Evolutionary conservation across 2,888 invertebrate species (phyloP).

Genomic region (Chaetoderma sp.): DNA sequence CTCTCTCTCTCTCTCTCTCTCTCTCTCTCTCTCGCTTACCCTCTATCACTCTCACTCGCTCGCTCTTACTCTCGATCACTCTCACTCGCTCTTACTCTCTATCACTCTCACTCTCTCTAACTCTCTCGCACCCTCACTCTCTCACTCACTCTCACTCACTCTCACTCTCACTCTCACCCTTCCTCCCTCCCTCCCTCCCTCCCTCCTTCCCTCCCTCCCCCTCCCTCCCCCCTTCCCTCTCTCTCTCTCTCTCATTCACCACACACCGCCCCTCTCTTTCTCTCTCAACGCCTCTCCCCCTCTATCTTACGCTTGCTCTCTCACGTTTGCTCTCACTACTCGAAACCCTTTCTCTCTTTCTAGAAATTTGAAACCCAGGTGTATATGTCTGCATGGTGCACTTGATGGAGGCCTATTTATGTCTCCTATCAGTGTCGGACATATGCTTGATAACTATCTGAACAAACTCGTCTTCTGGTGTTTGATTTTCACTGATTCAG

Average conservation of each 20-base stretch:
- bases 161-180: no score
- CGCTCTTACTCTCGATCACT: no score
- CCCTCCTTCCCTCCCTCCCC: background rate
- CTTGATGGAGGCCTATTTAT: no score
- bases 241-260: background rate
- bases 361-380: no score
- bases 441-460: no score
- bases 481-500: no score
- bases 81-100: no score
- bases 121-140: background rate
- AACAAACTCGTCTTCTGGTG: no score
- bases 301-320: background rate
- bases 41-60: constrained; percentile 1
- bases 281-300: background rate
- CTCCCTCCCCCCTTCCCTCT: background rate
- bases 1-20: constrained; percentile 6
- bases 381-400: no score
- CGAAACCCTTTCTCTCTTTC: constrained; percentile 13
- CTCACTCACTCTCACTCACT: background rate
- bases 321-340: background rate
- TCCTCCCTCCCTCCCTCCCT: background rate
- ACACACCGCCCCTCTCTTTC: background rate
- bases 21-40: background rate
- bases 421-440: no score
- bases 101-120: background rate